phyloP scores from a whole-genome alignment of 2,888 invertebrate species.

The Antheraea yamamai region DNA sequence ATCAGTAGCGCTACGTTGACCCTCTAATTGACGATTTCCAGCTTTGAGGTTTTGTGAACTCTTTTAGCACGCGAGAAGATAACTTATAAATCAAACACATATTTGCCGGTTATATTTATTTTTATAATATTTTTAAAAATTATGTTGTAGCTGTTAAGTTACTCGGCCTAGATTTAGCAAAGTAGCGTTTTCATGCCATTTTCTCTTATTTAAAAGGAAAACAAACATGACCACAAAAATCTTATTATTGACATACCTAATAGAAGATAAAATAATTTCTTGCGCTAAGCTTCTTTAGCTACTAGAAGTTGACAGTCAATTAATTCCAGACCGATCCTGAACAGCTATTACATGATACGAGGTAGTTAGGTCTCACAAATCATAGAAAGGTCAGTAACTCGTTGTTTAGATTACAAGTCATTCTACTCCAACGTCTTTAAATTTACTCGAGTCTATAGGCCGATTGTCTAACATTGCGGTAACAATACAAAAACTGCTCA shows the following conservation, averaged over 20 bases:
- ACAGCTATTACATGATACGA: not conserved
- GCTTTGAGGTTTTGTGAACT: not conserved
- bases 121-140: not conserved
- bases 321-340: not conserved
- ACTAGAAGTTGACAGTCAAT: not conserved
- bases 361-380: too few species aligned
- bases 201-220: not conserved
- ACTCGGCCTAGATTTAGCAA: not conserved
- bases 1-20: not conserved
- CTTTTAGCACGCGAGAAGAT: not conserved
- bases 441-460: not conserved
- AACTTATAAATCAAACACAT: not conserved
- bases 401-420: not conserved
- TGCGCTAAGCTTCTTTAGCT: not conserved
- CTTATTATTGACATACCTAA: not conserved
- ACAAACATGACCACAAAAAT: not conserved
- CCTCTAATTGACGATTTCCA: constrained; percentile 25
- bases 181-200: not conserved
- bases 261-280: not conserved
- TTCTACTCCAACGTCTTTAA: not conserved
- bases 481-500: too few species aligned
- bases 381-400: not conserved
- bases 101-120: not conserved
- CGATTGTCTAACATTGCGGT: not conserved
- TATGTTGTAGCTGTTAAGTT: not conserved